Base-by-base conservation (phyloP, 2,797 vertebrate species). In the Aldrovandia affinis region DNA sequence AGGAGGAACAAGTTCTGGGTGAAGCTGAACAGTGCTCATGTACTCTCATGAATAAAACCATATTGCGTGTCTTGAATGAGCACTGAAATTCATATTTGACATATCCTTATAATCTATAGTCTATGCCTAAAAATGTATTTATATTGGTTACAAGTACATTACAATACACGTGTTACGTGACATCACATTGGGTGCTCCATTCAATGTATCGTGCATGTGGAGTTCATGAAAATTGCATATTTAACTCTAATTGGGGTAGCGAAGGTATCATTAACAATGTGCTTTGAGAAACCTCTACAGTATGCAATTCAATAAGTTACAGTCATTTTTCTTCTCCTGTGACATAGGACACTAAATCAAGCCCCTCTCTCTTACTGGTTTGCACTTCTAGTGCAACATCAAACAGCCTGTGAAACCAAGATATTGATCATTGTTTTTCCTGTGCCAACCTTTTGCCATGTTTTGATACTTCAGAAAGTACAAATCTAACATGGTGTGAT, bases 341-440 rank as follows among this genome's bases (percentile, higher is more conserved):
- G 90, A 88, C 77, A 80, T 87, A 88, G 78, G 77, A 88, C 87
- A 25, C 36, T 80, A 61, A 86, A 61, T 83, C 47, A 50, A 55
- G n/a, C 10, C 22, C 14, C 78, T 65, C 78, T 86, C 28, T 42
- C 83, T 78, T 22, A 5, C 25, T 50, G 82, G 70, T 83, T 78
- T 79, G 55, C 68, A 87, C 82, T 86, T 83, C 70, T 28, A 81
- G 70, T 44, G 25, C 30, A 42, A 57, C 77, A 78, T 68, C 70
- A 81, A 78, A 83, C 54, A 80, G 54, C 42, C 77, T 39, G 22
- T 55, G 80, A 80, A 80, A 54, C 6, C 59, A 83, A 25, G n/a
- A 83, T 83, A 78, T 89, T 86, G 50, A 73, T 80, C 61, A 61
- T 28, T 52, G 42, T 79, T 83, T 83, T 54, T 85, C 78, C 78